phyloP scores from a whole-genome alignment of 2,888 invertebrate species.

The Hypomecis atomaria region DNA sequence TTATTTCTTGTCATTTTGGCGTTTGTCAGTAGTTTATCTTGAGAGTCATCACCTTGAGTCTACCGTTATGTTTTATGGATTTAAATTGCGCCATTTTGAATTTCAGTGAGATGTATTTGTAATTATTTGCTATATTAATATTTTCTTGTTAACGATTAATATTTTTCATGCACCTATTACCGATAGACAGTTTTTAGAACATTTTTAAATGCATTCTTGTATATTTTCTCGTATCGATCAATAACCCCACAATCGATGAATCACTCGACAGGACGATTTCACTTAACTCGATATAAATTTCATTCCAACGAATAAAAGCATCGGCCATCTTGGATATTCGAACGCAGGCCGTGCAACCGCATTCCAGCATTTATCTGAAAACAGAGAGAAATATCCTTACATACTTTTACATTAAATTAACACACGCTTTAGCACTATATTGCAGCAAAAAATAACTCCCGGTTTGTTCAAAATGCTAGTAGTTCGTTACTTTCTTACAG shows the following conservation, averaged over 20 bases:
- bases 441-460: neutral
- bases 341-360: constrained; percentile 44
- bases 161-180: too few relatives aligned
- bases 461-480: neutral
- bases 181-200: neutral
- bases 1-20: too few relatives aligned
- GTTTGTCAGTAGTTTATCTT: too few relatives aligned
- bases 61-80: too few relatives aligned
- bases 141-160: too few relatives aligned
- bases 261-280: constrained; percentile 29
- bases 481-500: constrained; percentile 4
- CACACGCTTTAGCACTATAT: constrained; percentile 5
- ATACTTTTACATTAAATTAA: constrained; percentile 12
- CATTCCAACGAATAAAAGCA: constrained; percentile 34
- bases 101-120: too few relatives aligned
- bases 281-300: constrained; percentile 23
- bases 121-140: too few relatives aligned
- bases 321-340: constrained; percentile 33
- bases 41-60: too few relatives aligned
- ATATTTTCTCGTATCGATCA: constrained; percentile 3
- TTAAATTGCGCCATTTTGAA: too few relatives aligned
- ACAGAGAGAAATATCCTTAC: constrained; percentile 23
- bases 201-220: neutral
- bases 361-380: constrained; percentile 51
- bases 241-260: constrained; percentile 18